These are phyloP conservation scores for Oncorhynchus nerka DNA, from an alignment of 2,113 vertebrate species.

Conservation along the genomic window DNA sequence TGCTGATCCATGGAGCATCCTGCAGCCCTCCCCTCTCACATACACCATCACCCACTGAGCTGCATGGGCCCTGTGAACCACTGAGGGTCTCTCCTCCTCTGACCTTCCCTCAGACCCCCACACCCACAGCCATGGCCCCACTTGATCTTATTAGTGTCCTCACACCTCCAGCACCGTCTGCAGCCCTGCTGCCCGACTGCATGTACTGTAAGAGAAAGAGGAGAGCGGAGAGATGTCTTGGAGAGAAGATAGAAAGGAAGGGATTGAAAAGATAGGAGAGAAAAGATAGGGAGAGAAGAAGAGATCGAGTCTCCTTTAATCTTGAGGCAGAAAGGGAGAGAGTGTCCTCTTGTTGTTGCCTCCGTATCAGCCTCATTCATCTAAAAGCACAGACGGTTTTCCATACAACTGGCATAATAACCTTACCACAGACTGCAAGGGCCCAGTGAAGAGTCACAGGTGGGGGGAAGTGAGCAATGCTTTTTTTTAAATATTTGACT, in stretches of 20 bases:
- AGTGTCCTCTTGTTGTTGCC: slow-evolving; percentile 44
- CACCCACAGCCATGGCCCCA: slow-evolving; percentile 27
- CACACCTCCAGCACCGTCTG: slow-evolving; percentile 38
- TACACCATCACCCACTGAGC: slow-evolving; percentile 11
- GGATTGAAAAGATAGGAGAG: slow-evolving; percentile 10
- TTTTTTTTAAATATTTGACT: too few species aligned
- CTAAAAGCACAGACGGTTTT: slow-evolving; percentile 56
- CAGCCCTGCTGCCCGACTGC: background rate
- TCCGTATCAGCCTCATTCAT: slow-evolving; percentile 59
- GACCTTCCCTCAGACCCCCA: too few species aligned
- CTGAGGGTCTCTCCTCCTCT: too few species aligned
- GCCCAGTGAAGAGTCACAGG: too few species aligned
- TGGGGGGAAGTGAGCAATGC: too few species aligned
- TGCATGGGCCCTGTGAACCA: too few species aligned
- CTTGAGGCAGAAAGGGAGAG: slow-evolving; percentile 41
- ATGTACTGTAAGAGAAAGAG: too few species aligned
- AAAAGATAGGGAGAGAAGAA: slow-evolving; percentile 6
- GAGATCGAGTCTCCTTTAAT: slow-evolving; percentile 53
- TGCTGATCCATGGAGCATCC: background rate
- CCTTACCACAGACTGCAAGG: slow-evolving; percentile 44
- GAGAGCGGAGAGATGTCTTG: too few species aligned
- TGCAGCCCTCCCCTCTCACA: slow-evolving; percentile 36
- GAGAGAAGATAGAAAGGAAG: background rate
- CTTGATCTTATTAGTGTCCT: slow-evolving; percentile 63
- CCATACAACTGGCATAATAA: slow-evolving; percentile 60